Evolutionary conservation across 2,797 vertebrate species (phyloP).

Genomic region (Merluccius polli): DNA sequence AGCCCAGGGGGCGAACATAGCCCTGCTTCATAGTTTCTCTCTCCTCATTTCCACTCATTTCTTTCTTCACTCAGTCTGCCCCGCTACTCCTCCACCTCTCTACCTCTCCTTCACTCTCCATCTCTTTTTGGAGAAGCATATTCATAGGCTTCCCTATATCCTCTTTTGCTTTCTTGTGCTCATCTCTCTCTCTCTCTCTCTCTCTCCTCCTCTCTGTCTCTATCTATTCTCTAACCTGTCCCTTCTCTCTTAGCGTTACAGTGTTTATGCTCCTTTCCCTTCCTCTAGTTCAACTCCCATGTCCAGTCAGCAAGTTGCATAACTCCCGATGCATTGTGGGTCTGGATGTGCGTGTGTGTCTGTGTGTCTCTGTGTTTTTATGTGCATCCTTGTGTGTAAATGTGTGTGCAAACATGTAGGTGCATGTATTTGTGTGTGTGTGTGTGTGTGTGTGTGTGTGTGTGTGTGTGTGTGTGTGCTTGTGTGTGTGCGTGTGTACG

Average conservation of each 20-base stretch:
- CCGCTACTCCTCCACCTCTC: not conserved
- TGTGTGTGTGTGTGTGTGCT: not conserved
- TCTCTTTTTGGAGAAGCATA: constrained; percentile 26
- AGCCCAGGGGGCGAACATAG: constrained; percentile 64
- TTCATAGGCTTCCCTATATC: not conserved
- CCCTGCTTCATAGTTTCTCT: constrained; percentile 29
- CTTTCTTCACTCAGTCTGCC: constrained; percentile 6
- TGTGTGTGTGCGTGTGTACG: not conserved
- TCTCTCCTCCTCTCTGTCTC: constrained; percentile 28
- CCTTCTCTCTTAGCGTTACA: constrained; percentile 3
- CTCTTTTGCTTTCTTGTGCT: not conserved
- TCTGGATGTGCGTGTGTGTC: constrained; percentile 45
- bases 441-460: constrained; percentile 15
- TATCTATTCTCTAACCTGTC: constrained; percentile 15
- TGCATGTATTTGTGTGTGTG: constrained; percentile 3
- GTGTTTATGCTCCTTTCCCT: not conserved
- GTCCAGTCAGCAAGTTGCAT: constrained; percentile 71
- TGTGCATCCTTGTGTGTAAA: not conserved
- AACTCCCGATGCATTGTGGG: constrained; percentile 64
- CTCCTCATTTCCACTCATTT: constrained; percentile 16
- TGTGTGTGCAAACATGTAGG: not conserved
- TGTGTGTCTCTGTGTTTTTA: constrained; percentile 8
- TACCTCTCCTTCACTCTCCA: constrained; percentile 15
- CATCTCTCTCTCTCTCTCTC: constrained; percentile 12
- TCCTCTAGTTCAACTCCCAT: constrained; percentile 52